Conservation (phyloP, 2,113 vertebrate species). For the Cebidichthys violaceus region DNA sequence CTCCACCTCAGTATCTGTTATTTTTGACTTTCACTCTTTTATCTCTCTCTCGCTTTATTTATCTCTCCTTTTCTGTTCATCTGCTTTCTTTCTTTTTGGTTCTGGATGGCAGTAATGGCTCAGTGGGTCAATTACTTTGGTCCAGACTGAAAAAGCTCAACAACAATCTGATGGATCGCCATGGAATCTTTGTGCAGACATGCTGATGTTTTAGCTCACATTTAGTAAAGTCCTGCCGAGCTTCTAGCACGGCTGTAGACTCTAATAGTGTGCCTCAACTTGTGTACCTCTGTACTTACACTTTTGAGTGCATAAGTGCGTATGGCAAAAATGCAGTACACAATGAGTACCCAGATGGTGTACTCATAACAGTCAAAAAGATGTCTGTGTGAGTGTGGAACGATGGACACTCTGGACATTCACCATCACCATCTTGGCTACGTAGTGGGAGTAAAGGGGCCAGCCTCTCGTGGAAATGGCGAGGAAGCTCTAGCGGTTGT, state of each 20-base stretch:
- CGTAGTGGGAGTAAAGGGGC: too few relatives aligned
- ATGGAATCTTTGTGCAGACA: too few relatives aligned
- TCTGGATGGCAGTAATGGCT: neutral
- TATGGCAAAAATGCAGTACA: neutral
- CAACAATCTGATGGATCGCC: neutral
- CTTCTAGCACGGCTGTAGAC: neutral
- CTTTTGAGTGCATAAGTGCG: neutral
- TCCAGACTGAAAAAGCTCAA: neutral
- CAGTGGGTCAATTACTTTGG: neutral
- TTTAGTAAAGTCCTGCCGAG: too few relatives aligned
- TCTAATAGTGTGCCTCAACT: too few relatives aligned
- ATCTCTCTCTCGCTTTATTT: neutral
- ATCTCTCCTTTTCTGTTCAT: neutral
- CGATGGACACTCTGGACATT: too few relatives aligned
- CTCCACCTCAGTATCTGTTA: neutral
- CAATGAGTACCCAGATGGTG: neutral
- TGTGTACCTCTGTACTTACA: neutral
- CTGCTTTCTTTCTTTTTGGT: neutral
- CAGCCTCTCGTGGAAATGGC: neutral
- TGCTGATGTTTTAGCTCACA: too few relatives aligned
- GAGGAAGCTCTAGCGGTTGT: neutral
- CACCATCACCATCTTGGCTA: neutral
- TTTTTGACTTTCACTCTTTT: neutral
- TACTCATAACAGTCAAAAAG: neutral
- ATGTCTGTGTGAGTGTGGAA: too few relatives aligned